Conservation (phyloP, 2,113 vertebrate species). For the Trachemys scripta region DNA sequence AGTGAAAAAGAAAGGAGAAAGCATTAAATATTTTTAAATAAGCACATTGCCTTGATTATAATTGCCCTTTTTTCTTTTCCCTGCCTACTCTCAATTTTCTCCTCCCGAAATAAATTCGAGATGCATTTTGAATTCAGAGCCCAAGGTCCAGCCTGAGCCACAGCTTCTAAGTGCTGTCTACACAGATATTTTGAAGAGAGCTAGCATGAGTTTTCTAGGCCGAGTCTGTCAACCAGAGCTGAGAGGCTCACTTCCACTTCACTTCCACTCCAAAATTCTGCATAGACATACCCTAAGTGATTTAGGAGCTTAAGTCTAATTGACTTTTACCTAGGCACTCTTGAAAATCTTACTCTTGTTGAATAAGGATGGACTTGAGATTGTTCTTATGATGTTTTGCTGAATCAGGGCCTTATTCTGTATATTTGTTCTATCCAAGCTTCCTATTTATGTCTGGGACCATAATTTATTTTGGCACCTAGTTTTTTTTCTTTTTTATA, state of each 20-base stretch:
- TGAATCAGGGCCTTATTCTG: slow-evolving; percentile 31
- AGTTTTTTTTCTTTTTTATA: neutral
- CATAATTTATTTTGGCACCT: neutral
- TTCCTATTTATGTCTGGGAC: neutral
- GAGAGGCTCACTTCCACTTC: too few relatives aligned
- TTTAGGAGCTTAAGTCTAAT: neutral
- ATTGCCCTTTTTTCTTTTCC: neutral
- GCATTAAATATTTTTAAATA: neutral
- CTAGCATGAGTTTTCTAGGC: too few relatives aligned
- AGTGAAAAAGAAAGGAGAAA: neutral
- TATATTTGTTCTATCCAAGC: neutral
- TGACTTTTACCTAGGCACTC: slow-evolving; percentile 4
- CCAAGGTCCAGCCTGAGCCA: neutral
- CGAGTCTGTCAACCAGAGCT: too few relatives aligned
- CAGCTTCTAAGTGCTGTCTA: too few relatives aligned
- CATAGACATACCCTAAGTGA: neutral
- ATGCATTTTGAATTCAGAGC: neutral
- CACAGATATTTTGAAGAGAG: too few relatives aligned
- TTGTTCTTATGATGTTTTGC: slow-evolving; percentile 39
- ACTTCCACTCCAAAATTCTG: neutral
- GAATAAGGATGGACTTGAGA: slow-evolving; percentile 17
- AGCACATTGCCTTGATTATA: neutral
- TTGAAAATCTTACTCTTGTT: neutral
- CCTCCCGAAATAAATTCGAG: neutral
- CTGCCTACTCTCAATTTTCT: neutral